Evolutionary conservation across 2,888 invertebrate genomes (phyloP), one percentile per base, ranked within the genome.

Genomic region (Suillia variegata): DNA sequence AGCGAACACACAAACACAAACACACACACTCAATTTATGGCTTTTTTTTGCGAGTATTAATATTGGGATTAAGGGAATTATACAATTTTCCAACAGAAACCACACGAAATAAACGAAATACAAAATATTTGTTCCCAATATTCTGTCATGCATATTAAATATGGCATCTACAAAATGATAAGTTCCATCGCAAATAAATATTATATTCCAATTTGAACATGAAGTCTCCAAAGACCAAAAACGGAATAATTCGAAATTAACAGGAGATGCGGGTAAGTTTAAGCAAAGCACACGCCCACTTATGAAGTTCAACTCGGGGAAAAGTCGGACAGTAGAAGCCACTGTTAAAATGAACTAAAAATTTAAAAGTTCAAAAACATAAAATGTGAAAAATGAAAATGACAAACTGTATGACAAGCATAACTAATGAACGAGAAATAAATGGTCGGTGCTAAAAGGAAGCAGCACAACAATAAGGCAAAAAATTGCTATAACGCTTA

Each of bases 11-110:
- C n/a, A n/a, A n/a, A n/a, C n/a, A n/a, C n/a, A n/a, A 38, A 10
- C 38, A 38, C 38, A n/a, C n/a, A 10, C 38, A 13, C 6, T 5
- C 38, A 38, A 5, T 38, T 38, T 38, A n/a, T 38, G 38, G 38
- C 38, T 13, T 38, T 38, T 38, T 38, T n/a, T n/a, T n/a, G n/a
- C 26, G 10, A 5, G 10, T 38, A 38, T 38, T 38, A 38, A 38
- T 38, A n/a, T n/a, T 38, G 38, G 38, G 38, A 38, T 38, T 38
- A 38, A 38, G 38, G 38, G 38, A 38, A 38, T 38, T 38, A 38
- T 8, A n/a, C 38, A 38, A 38, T 38, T 38, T 13, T 13, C 13
- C 26, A 6, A 26, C n/a, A n/a, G n/a, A n/a, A 8, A 12, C 31
- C 31, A 12, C 31, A 31, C 31, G 6, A 31, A 31, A 31, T 12